Evolutionary conservation across 2,113 vertebrate species (phyloP).

Genomic region (Nicator chloris): DNA sequence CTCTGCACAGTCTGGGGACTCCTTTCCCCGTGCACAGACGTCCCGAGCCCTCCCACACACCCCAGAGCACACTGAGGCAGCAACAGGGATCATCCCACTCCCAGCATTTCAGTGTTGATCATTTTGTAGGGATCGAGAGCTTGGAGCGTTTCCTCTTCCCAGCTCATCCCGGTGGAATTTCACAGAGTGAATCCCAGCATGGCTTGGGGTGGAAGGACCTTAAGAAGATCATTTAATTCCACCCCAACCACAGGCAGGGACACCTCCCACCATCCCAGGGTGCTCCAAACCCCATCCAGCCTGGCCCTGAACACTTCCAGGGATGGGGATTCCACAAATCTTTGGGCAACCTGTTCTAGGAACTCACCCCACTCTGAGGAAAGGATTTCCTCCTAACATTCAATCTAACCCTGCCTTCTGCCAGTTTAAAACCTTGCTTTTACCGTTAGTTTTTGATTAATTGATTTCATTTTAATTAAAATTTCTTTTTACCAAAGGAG

Average conservation of each 20-base stretch:
- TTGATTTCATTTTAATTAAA: not conserved
- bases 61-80: rapidly evolving
- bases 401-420: not conserved
- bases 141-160: not conserved
- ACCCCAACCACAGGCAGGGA: not conserved
- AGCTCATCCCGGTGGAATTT: rapidly evolving
- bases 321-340: not conserved
- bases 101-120: rapidly evolving
- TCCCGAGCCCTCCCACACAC: not conserved
- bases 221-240: not conserved
- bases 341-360: not conserved
- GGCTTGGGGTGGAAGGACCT: not conserved
- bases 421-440: not conserved
- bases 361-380: not conserved
- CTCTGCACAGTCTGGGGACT: rapidly evolving
- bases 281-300: not conserved
- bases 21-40: not conserved
- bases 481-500: not conserved
- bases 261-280: not conserved
- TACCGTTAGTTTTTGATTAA: not conserved
- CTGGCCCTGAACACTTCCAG: not conserved
- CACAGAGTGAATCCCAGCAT: not conserved
- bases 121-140: not conserved
- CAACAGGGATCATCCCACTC: not conserved
- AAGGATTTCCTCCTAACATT: not conserved